phyloP scores from a whole-genome alignment of 2,888 invertebrate species.

The Glomeris marginata region DNA sequence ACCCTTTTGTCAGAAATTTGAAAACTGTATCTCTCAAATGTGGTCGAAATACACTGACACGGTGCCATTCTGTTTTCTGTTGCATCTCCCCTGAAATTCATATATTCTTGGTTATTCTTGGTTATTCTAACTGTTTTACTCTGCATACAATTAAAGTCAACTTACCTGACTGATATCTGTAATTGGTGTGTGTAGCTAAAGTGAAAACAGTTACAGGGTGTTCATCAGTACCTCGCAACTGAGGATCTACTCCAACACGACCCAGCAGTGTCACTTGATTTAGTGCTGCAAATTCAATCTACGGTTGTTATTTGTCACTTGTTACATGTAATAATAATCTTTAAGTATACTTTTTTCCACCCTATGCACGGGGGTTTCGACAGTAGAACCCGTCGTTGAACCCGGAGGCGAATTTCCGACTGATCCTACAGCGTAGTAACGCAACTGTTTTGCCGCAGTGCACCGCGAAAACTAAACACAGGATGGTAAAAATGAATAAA shows the following conservation, averaged over 20 bases:
- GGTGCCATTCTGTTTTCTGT: constrained; percentile 85
- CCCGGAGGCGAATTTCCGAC: too few species aligned
- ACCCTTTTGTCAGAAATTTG: constrained; percentile 65
- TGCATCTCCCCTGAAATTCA: constrained; percentile 54
- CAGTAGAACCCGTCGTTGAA: too few species aligned
- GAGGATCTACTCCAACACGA: constrained; percentile 75
- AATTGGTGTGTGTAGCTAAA: constrained; percentile 74
- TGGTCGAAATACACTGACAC: constrained; percentile 72
- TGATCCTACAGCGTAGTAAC: too few species aligned
- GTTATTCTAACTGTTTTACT: background rate
- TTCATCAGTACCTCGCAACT: constrained; percentile 59
- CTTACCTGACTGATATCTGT: constrained; percentile 36
- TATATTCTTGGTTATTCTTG: background rate
- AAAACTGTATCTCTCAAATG: constrained; percentile 61
- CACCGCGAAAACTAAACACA: too few species aligned
- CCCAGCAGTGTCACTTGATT: constrained; percentile 75
- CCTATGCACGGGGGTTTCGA: too few species aligned
- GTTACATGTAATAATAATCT: too few species aligned
- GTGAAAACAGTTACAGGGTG: constrained; percentile 81
- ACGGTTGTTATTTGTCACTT: too few species aligned
- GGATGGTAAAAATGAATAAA: too few species aligned
- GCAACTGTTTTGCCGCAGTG: too few species aligned
- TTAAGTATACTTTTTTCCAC: too few species aligned
- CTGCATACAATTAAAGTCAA: background rate
- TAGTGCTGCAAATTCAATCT: constrained; percentile 40